Percentiles rank a stretch among this genome's conserved stretches.
phyloP scores from a whole-genome alignment of 2,888 invertebrate species.

The Tryphoninae sp. region DNA sequence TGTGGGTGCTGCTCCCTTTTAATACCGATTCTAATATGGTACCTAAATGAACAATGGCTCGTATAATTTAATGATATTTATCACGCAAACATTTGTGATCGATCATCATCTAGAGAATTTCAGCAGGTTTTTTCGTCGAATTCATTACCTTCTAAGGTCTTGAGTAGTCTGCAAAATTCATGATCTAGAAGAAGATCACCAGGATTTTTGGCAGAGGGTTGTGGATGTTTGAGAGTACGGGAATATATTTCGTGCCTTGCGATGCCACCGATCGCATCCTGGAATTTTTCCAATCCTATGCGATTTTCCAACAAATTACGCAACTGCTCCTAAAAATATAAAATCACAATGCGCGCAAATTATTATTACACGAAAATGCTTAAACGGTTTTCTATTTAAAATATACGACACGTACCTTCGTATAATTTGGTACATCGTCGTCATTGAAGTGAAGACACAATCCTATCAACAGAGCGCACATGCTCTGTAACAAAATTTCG shows the following conservation, averaged over 20 bases:
- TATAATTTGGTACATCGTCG: conserved; percentile 88
- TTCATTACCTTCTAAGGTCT: conserved; percentile 88
- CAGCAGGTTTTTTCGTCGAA: conserved; percentile 21
- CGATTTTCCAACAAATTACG: conserved; percentile 93
- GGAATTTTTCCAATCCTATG: conserved; percentile 94
- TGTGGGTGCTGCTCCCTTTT: conserved; percentile 71
- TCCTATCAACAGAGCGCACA: conserved; percentile 96
- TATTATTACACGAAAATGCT: not conserved
- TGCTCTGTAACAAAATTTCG: conserved; percentile 93
- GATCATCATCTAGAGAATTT: conserved; percentile 15
- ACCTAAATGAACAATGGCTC: conserved; percentile 75
- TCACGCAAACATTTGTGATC: not conserved
- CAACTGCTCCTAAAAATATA: conserved; percentile 84
- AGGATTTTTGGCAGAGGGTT: conserved; percentile 89
- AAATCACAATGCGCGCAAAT: not conserved
- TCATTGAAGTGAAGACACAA: conserved; percentile 95
- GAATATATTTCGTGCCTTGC: conserved; percentile 95
- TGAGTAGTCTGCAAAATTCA: conserved; percentile 96
- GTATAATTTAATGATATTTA: conserved; percentile 11
- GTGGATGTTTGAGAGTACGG: conserved; percentile 96
- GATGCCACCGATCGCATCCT: conserved; percentile 92
- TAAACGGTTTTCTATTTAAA: not conserved
- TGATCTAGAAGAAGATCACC: conserved; percentile 94
- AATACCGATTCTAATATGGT: conserved; percentile 83
- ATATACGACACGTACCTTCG: conserved; percentile 82